Evolutionary conservation across 1,140 invertebrate species (phyloP).

Genomic region (Drosophila neocordata): DNA sequence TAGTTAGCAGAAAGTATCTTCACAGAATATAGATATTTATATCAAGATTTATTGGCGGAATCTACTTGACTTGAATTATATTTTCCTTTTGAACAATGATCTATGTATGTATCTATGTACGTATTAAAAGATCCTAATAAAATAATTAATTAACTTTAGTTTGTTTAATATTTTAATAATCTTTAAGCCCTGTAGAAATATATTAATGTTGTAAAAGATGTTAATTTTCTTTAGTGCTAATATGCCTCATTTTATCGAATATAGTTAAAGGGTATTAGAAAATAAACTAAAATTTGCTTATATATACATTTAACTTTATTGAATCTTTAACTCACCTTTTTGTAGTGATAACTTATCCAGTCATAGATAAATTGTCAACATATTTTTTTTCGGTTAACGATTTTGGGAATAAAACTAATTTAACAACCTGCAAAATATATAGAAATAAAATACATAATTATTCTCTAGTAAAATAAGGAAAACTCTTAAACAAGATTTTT

Average conservation of each 20-base stretch:
- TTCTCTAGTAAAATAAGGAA: slow-evolving; percentile 1
- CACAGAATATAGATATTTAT: too few relatives aligned
- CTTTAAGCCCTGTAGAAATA: too few relatives aligned
- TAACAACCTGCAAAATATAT: neutral
- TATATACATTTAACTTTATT: neutral
- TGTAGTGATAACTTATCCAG: neutral
- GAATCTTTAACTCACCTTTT: neutral
- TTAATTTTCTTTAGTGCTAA: neutral
- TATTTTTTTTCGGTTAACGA: neutral
- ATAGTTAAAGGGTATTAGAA: neutral
- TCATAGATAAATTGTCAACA: neutral
- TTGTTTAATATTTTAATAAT: too few relatives aligned
- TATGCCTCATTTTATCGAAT: neutral
- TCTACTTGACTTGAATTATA: too few relatives aligned
- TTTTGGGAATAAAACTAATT: neutral
- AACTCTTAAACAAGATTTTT: neutral
- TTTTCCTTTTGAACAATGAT: too few relatives aligned
- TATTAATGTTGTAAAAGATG: too few relatives aligned
- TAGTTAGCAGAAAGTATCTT: too few relatives aligned
- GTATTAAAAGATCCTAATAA: too few relatives aligned
- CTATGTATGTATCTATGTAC: too few relatives aligned
- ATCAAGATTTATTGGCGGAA: too few relatives aligned
- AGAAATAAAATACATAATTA: neutral
- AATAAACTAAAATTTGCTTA: neutral
- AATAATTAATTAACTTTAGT: too few relatives aligned